Conservation (phyloP, 2,113 vertebrate species). For the Cavia aperea region DNA sequence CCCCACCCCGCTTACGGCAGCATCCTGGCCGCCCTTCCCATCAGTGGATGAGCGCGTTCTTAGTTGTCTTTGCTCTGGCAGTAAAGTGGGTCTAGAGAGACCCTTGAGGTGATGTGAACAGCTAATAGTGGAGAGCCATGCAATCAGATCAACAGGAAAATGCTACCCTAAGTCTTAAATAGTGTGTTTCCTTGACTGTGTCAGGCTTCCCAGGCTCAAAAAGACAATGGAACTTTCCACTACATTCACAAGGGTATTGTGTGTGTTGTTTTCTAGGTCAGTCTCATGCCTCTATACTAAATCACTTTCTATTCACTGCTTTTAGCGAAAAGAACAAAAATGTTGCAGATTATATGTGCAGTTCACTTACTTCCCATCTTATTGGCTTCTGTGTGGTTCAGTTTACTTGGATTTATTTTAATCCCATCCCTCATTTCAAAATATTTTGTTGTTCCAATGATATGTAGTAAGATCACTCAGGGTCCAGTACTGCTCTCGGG, state of each 20-base stretch:
- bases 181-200: neutral
- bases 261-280: neutral
- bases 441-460: conserved; percentile 18
- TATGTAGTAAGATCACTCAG: neutral
- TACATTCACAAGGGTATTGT: neutral
- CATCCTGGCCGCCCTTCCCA: neutral
- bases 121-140: neutral
- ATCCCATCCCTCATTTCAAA: conserved; percentile 37
- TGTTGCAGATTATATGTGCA: neutral
- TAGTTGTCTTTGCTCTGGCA: neutral
- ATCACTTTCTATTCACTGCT: neutral
- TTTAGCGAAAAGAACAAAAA: neutral
- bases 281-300: neutral
- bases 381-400: conserved; percentile 7
- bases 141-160: neutral
- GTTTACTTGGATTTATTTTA: neutral
- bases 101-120: neutral
- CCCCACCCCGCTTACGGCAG: conserved; percentile 42
- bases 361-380: neutral
- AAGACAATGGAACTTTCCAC: neutral
- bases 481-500: neutral
- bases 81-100: neutral
- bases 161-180: neutral
- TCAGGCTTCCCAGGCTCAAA: neutral
- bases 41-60: neutral